phyloP scores from a whole-genome alignment of 2,113 vertebrate genomes.

The Anarhynchus alexandrinus region DNA sequence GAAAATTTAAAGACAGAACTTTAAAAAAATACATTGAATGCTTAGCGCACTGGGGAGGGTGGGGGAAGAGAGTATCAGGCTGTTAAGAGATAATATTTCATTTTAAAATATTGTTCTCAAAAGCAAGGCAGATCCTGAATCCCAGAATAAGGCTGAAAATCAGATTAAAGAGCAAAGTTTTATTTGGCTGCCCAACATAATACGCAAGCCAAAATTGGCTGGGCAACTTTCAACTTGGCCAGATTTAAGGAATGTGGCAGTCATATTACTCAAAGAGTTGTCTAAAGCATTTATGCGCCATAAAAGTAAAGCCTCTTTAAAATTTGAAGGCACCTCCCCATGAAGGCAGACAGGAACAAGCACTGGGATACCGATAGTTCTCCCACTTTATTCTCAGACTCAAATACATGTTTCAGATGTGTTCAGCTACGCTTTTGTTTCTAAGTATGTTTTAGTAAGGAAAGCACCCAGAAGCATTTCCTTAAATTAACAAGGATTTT shows the following conservation, averaged over 20 bases:
- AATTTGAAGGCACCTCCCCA: neutral
- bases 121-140: neutral
- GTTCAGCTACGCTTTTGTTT: neutral
- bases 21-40: neutral
- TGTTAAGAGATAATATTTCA: neutral
- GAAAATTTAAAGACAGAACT: neutral
- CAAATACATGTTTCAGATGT: neutral
- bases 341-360: neutral
- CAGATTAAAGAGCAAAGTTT: neutral
- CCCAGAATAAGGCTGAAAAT: neutral
- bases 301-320: neutral
- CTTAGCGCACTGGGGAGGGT: neutral
- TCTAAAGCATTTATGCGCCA: neutral
- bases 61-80: neutral
- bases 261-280: neutral
- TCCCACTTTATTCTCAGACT: neutral
- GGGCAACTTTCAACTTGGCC: neutral
- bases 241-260: neutral
- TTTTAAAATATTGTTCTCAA: neutral
- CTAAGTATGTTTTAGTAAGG: neutral
- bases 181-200: neutral
- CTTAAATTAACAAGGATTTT: neutral
- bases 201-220: neutral
- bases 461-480: neutral
- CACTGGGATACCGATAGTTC: neutral